Evolutionary conservation across 2,888 invertebrate genomes (phyloP).

Genomic region (Chalcosyrphus nemorum): DNA sequence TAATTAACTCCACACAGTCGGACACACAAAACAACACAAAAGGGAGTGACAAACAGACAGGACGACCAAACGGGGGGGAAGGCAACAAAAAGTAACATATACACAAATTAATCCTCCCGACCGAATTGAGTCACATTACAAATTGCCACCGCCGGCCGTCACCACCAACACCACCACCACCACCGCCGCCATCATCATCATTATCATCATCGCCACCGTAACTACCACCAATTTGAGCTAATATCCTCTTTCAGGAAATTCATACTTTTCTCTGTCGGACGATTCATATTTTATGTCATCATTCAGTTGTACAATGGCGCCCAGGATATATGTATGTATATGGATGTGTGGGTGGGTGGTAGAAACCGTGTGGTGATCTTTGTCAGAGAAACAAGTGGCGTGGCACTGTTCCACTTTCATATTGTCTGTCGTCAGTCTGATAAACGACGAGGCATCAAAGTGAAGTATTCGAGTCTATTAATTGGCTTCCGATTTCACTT

Average conservation of each 20-base stretch:
- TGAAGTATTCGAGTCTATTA: slow-evolving; percentile 64
- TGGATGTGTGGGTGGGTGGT: neutral
- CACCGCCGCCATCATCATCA: slow-evolving; percentile 38
- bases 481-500: slow-evolving; percentile 71
- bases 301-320: slow-evolving; percentile 49
- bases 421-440: slow-evolving; percentile 45
- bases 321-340: slow-evolving; percentile 9
- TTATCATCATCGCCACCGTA: slow-evolving; percentile 50
- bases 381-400: slow-evolving; percentile 11
- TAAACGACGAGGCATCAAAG: slow-evolving; percentile 59
- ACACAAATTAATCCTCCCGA: slow-evolving; percentile 46
- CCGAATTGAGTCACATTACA: slow-evolving; percentile 68
- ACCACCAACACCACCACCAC: slow-evolving; percentile 25
- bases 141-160: slow-evolving; percentile 48
- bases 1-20: slow-evolving; percentile 26
- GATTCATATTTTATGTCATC: slow-evolving; percentile 66
- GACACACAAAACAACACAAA: neutral
- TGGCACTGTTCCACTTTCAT: neutral
- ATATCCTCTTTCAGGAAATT: slow-evolving; percentile 71
- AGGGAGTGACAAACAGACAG: slow-evolving; percentile 9
- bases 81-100: neutral
- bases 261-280: slow-evolving; percentile 66
- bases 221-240: slow-evolving; percentile 66
- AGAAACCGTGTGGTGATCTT: slow-evolving; percentile 9
- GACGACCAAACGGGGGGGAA: neutral